Evolutionary conservation across 2,113 vertebrate species (phyloP).

Genomic region (Mola mola): DNA sequence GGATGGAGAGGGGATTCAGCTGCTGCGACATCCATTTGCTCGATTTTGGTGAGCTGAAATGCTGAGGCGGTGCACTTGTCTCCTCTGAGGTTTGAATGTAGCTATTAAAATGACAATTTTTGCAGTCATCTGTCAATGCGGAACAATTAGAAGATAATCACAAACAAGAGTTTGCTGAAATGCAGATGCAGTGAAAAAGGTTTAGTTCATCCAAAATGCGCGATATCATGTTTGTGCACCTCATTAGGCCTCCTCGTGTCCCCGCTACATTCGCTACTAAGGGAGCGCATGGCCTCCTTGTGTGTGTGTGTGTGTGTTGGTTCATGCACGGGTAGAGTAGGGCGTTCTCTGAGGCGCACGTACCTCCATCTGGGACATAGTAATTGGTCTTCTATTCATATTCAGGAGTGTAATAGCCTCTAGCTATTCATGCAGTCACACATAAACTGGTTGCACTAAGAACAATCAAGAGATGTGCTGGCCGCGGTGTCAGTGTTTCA

Average conservation of each 20-base stretch:
- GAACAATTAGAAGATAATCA: conserved; percentile 38
- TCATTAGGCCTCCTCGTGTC: conserved; percentile 59
- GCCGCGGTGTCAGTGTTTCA: conserved; percentile 67
- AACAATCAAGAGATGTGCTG: conserved; percentile 70
- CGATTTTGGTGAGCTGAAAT: conserved; percentile 45
- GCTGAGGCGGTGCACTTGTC: conserved; percentile 29
- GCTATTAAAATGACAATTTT: conserved; percentile 34
- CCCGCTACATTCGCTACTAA: conserved; percentile 42
- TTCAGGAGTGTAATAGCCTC: conserved; percentile 78
- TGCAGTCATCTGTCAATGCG: conserved; percentile 29
- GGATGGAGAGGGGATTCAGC: conserved; percentile 55
- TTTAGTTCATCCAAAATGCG: conserved; percentile 23
- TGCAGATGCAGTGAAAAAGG: conserved; percentile 17
- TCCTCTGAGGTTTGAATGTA: conserved; percentile 39
- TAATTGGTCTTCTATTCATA: conserved; percentile 84
- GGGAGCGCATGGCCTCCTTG: conserved; percentile 30
- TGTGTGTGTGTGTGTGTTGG: conserved; percentile 12
- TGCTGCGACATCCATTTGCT: conserved; percentile 45
- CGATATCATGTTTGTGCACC: conserved; percentile 35
- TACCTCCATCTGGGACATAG: conserved; percentile 79
- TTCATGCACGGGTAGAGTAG: conserved; percentile 54
- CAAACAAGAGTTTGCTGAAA: conserved; percentile 32
- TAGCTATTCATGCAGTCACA: conserved; percentile 75
- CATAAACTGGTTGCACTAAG: conserved; percentile 75
- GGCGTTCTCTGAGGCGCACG: conserved; percentile 67